Evolutionary conservation across 2,888 invertebrate species (phyloP), one percentile per base, ranked within the genome.

Genomic region (Steinernema scapterisci): DNA sequence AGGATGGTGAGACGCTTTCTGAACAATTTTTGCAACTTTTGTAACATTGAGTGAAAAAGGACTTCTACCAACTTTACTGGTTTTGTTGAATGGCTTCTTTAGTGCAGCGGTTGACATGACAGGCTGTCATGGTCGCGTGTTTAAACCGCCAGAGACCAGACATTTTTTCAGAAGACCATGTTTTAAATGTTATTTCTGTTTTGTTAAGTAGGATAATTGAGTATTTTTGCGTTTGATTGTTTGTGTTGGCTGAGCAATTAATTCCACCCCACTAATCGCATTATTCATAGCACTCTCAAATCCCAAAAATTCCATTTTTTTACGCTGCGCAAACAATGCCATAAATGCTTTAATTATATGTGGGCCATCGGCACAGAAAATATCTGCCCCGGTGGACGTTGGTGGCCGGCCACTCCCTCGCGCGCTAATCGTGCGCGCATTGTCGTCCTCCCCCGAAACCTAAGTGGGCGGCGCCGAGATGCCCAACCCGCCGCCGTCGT

Each of bases 271-370:
- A 31, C 63, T 63, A 63, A 63, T 63, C 63, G 63, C n/a, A 63
- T 63, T 63, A 63, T 63, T 27, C 63, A 38, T 9, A 38, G 38
- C 38, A 3, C 3, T 38, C 63, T 63, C 19, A 63, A 63, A 63
- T 63, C 63, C 38, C 16, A 27, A 21, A 63, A 63, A 31, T 63
- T 63, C 63, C 38, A 63, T 63, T 63, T 54, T 54, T 63, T 63
- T 16, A 48, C 54, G 54, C 13, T 63, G 38, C 38, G 38, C 38
- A 38, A 38, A 38, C 38, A 63, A 63, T 63, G 63, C 63, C 63
- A 63, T 63, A 63, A 63, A 63, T 63, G 63, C 63, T 27, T 63
- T 63, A 63, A 63, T 63, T 63, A 63, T 63, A 63, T 27, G 63
- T 63, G 63, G 63, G 63, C 63, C 63, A 63, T 63, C 13, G 63